Base-by-base conservation (phyloP, 2,797 vertebrate species). In the Crenuchus spilurus region DNA sequence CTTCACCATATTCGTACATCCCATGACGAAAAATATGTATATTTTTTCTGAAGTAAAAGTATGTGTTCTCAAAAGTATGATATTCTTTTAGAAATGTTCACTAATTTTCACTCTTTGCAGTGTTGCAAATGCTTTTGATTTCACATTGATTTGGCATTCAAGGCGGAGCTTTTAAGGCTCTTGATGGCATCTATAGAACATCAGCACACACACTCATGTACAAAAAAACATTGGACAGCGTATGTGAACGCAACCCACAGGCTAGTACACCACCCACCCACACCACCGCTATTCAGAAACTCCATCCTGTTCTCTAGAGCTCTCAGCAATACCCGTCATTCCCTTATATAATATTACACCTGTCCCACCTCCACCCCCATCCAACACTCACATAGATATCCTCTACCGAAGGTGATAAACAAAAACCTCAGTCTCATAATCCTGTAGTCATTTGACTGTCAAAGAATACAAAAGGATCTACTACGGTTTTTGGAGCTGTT, bases 281-380 rank as follows among this genome's bases (percentile, higher is more conserved):
- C 39, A 62, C 76, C 58, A 49, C 49, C 57, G 68, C 65, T 78
- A 72, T 74, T 78, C 49, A 73, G 68, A 71, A 74, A 74, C 70
- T 69, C 71, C 71, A 55, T 74, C 65, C 65, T 74, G 70, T 78
- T 64, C 76, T 78, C 49, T 35, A 78, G 65, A 69, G 76, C 76
- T 74, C 65, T 78, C 62, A 63, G 46, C 69, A 54, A 48, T 20
- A 54, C 75, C 75, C 18, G n/a, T 77, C 75, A 78, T 78, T 49
- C 55, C 22, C 72, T 78, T 78, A 78, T 74, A 70, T 78, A 78
- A 78, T 51, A 73, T 55, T 69, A 69, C 76, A 78, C 70, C 70
- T 78, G 76, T 60, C 57, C 58, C 58, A 74, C 76, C 76, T 78
- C 76, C 76, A 63, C 64, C 69, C 62, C 55, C 75, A 42, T 54